Evolutionary conservation across 2,113 vertebrate species (phyloP).

Genomic region (Bubo blakistoni): DNA sequence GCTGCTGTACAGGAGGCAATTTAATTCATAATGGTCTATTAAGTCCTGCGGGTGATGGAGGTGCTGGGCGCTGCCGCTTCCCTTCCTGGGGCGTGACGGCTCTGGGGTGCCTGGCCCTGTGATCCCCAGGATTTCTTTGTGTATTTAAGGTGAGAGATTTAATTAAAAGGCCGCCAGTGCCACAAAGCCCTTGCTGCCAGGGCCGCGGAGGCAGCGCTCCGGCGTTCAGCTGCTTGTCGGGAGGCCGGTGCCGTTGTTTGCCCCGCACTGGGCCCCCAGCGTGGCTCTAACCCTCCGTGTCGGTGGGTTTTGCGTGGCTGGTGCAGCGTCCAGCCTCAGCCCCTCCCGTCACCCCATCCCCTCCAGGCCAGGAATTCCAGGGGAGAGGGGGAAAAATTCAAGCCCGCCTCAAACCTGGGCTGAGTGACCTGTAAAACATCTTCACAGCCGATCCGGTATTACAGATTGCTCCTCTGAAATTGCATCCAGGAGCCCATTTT

Average conservation of each 20-base stretch:
- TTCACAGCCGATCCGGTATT: conserved; percentile 52
- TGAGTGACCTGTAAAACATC: conserved; percentile 28
- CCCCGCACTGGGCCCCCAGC: fast-evolving
- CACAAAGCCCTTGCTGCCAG: background rate
- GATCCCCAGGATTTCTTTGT: fast-evolving
- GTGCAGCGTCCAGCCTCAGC: fast-evolving
- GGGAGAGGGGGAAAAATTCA: background rate
- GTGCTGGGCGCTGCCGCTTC: background rate
- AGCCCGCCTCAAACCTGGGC: background rate
- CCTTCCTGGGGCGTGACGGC: background rate
- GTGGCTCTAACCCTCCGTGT: fast-evolving
- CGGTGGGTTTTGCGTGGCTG: background rate
- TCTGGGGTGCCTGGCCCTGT: background rate
- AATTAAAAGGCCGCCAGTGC: background rate
- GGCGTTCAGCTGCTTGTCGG: background rate
- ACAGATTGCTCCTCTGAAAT: conserved; percentile 33
- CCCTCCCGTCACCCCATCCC: background rate
- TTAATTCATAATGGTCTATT: background rate
- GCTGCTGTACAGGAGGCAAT: background rate
- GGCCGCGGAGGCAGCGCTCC: fast-evolving
- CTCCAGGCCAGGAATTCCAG: background rate
- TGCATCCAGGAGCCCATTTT: conserved; percentile 51
- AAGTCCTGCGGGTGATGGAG: background rate
- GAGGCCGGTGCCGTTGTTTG: fast-evolving
- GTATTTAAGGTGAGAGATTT: background rate